Evolutionary conservation across 2,888 invertebrate genomes (phyloP), one percentile per base, ranked within the genome.

Genomic region (Corythucha ciliata): DNA sequence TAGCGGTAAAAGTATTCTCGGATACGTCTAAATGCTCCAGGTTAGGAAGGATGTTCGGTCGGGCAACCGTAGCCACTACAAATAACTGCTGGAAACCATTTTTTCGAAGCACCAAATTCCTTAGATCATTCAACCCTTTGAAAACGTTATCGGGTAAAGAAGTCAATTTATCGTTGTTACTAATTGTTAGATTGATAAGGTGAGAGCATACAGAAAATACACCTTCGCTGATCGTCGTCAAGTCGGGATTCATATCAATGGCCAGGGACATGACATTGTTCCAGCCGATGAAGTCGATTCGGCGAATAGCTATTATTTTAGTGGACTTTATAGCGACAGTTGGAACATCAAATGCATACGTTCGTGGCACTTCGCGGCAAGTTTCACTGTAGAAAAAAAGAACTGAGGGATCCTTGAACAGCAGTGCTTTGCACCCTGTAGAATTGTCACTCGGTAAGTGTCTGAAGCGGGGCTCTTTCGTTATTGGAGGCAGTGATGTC

Each of bases 111-210:
- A 68, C 71, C 36, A 79, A 63, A 54, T 72, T 70, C 39, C 64
- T 64, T 14, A 79, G 69, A 54, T 70, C 74, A 0, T 57, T 60
- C 29, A 78, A 65, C 2, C 78, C 78, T 40, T 67, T 63, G 59
- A 79, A 78, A 1, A 69, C 68, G 24, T 67, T 63, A 21, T 66
- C 63, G 20, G 72, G 65, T n/a, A 78, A 67, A 4, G 63, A 61
- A 21, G 62, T 66, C 2, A 78, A 65, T 8, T 69, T 66, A 2
- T 69, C 69, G 59, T 77, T 78, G 59, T 72, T 75, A 0, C 75
- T 75, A 59, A 78, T 73, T 0, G 76, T 75, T 8, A 78, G 62
- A 44, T 74, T 73, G 36, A 68, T 65, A 22, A 78, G 61, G 16
- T 68, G 68, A 0, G 65, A 67, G 58, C 78, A 64, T 54, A 74